Conservation (phyloP, 2,113 vertebrate genomes). For the Acinonyx jubatus region DNA sequence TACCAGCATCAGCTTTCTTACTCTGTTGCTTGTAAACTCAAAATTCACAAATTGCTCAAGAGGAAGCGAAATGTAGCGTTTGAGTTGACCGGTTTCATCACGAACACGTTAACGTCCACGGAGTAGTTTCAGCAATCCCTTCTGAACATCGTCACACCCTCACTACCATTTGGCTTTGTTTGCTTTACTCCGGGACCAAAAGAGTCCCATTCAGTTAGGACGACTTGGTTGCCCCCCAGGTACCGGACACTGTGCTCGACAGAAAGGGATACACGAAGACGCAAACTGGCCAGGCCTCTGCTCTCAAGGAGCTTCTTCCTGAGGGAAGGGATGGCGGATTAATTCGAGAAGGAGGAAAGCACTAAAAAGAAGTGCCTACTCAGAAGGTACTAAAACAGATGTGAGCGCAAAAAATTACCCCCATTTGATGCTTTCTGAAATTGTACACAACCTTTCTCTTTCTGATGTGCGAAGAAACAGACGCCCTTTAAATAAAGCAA, state of each 20-base stretch:
- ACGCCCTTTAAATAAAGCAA: neutral
- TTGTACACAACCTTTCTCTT: neutral
- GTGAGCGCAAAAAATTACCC: neutral
- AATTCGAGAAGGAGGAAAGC: neutral
- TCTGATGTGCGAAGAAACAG: neutral
- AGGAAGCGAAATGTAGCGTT: neutral
- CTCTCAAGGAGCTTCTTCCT: neutral
- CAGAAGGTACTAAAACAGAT: neutral
- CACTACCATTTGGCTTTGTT: neutral
- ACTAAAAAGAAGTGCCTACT: neutral
- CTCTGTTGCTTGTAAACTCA: neutral
- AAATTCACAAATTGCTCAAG: neutral
- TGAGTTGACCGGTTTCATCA: neutral
- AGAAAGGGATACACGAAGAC: neutral
- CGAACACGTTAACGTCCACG: neutral
- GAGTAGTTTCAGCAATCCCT: neutral
- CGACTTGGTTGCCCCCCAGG: neutral
- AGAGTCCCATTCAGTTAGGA: neutral
- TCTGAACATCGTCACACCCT: neutral
- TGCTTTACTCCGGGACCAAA: neutral
- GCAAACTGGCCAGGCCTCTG: neutral
- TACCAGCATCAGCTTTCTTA: neutral
- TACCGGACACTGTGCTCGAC: neutral
- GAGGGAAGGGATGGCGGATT: too few species aligned
- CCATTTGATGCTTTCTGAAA: neutral